A percentile compares a stretch with the other conserved stretches of the same genome.
Conservation (phyloP, 2,113 vertebrate species). For the Chloropsis hardwickii region DNA sequence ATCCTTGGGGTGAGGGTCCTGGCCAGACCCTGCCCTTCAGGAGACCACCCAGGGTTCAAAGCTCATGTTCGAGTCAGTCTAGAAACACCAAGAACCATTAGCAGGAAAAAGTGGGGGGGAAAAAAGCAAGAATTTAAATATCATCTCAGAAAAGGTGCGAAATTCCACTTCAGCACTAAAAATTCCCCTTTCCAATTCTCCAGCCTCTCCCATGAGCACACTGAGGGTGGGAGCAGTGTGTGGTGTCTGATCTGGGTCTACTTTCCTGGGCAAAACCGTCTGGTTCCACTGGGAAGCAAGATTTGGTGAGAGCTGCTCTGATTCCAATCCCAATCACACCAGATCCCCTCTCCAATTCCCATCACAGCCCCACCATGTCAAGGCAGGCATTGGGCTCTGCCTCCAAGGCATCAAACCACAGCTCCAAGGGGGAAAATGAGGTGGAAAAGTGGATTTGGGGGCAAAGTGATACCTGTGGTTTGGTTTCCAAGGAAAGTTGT, state of each 20-base stretch:
- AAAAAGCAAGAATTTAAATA: background rate
- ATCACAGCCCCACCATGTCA: rapidly evolving
- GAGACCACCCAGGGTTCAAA: background rate
- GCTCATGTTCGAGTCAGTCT: rapidly evolving
- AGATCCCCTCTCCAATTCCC: background rate
- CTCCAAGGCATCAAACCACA: background rate
- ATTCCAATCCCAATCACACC: background rate
- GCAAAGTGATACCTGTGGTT: background rate
- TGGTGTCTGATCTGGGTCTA: background rate
- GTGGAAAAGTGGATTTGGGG: background rate
- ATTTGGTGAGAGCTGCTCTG: background rate
- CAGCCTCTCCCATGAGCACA: background rate
- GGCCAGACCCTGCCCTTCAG: background rate
- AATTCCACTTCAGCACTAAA: background rate
- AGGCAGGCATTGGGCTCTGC: background rate
- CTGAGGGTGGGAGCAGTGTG: background rate
- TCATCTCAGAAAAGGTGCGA: background rate
- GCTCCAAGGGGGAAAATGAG: background rate
- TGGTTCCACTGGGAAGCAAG: background rate
- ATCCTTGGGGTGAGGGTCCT: background rate
- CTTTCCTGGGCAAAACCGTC: background rate
- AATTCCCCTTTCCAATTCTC: background rate
- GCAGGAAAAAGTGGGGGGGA: rapidly evolving
- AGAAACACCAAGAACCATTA: background rate
- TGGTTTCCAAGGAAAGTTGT: background rate